phyloP scores from a whole-genome alignment of 2,113 vertebrate species.

The Corythornis vintsioides region DNA sequence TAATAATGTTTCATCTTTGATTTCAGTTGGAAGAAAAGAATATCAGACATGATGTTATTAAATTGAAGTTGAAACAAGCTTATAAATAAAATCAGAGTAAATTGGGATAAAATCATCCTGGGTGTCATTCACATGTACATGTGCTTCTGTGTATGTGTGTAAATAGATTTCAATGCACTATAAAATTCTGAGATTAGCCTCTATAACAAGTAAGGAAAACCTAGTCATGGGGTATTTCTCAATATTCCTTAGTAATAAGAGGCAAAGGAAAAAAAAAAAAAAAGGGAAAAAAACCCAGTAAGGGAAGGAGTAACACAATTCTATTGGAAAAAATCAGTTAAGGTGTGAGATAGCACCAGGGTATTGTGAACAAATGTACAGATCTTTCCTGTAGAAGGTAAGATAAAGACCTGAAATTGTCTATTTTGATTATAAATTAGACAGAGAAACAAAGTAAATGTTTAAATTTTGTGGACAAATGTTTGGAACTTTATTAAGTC shows the following conservation, averaged over 20 bases:
- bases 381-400: background rate
- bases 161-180: background rate
- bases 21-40: too few relatives aligned
- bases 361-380: background rate
- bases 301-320: background rate
- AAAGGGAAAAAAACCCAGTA: background rate
- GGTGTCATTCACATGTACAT: background rate
- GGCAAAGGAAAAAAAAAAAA: background rate
- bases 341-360: background rate
- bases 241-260: background rate
- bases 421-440: background rate
- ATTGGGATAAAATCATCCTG: background rate
- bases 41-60: background rate
- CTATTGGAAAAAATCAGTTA: background rate
- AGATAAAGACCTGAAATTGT: background rate
- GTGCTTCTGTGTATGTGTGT: background rate
- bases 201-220: constrained; percentile 19
- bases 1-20: too few relatives aligned
- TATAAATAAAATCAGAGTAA: constrained; percentile 17
- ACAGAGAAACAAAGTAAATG: background rate
- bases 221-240: background rate
- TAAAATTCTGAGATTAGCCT: constrained; percentile 23
- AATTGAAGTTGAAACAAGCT: background rate
- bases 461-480: background rate
- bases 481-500: background rate